Base-by-base conservation (phyloP, 2,113 vertebrate genomes). In the Clarias magur region DNA sequence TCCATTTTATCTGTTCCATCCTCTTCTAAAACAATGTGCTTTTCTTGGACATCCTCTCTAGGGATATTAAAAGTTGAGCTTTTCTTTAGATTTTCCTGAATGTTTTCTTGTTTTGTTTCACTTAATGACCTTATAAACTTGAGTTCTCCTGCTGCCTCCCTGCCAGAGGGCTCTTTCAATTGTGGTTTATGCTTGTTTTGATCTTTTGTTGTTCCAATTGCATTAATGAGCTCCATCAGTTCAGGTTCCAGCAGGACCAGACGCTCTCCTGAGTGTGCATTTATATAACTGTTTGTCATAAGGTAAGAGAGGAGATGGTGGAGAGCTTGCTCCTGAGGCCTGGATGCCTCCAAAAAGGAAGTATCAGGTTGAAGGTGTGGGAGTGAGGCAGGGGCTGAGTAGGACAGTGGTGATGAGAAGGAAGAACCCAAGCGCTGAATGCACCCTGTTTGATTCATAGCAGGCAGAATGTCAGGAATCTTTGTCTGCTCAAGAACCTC, bases 261-360 rank as follows among this genome's bases (percentile, higher is more conserved):
- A 25, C 94, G 95, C 85, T 96, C 95, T 80, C 98, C 98, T 23
- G 95, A 93, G 7, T 93, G 95, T 82, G 94, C 92, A 80, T 97
- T 96, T 88, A 97, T 92, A 86, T 96, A 99, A 93, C 97, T 99
- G 87, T 96, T 96, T 27, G 95, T 96, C 96, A 97, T 96, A 88
- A 99, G 56, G 72, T 97, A 94, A 92, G 94, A 94, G 83, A 96
- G 82, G 4, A 97, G 88, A 59, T 85, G 94, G 86, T 96, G 94
- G 0, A 92, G 89, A 70, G 89, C 88, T 89, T 94, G 88, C 48
- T 89, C 88, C 88, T 91, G 80, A 56, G 48, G 86, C 86, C 88
- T 85, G 13, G 78, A 62, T 56, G n/a, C 91, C 80, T 85, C 84
- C n/a, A 85, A 85, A 21, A 89, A 91, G 56, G 88, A 89, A 70